phyloP scores from a whole-genome alignment of 2,888 invertebrate species.

The Platycheirus albimanus region DNA sequence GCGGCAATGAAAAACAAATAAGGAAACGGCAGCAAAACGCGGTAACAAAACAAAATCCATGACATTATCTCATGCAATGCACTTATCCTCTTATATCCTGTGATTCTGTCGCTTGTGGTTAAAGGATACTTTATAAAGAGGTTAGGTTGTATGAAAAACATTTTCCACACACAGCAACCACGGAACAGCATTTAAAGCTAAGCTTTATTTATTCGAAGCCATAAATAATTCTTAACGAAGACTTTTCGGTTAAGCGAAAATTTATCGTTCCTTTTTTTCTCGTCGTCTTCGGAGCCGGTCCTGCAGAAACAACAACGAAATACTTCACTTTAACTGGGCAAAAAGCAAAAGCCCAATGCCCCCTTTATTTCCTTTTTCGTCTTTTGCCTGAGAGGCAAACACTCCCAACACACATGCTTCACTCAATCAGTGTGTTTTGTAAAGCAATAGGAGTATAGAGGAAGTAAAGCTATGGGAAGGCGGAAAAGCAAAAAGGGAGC shows the following conservation, averaged over 20 bases:
- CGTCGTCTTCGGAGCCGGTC: conserved; percentile 40
- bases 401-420: conserved; percentile 32
- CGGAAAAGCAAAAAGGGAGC: neutral
- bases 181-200: conserved; percentile 76
- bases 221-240: conserved; percentile 78
- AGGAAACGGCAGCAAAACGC: conserved; percentile 17
- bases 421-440: conserved; percentile 35
- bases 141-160: conserved; percentile 69
- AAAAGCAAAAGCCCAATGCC: conserved; percentile 19
- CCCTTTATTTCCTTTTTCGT: neutral
- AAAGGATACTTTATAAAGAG: conserved; percentile 72
- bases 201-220: conserved; percentile 78
- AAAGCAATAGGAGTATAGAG: conserved; percentile 11
- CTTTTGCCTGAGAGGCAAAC: neutral
- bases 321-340: conserved; percentile 1
- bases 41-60: conserved; percentile 67
- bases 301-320: conserved; percentile 50
- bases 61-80: conserved; percentile 71
- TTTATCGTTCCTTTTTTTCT: conserved; percentile 61
- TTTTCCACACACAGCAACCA: conserved; percentile 65
- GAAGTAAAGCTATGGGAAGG: neutral
- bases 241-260: conserved; percentile 73
- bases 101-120: conserved; percentile 73
- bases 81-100: conserved; percentile 73
- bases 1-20: conserved; percentile 29